Percentiles rank a stretch among this genome's conserved stretches.
Evolutionary conservation across 2,113 vertebrate species (phyloP).

Genomic region (Epinephelus cyanopodus): DNA sequence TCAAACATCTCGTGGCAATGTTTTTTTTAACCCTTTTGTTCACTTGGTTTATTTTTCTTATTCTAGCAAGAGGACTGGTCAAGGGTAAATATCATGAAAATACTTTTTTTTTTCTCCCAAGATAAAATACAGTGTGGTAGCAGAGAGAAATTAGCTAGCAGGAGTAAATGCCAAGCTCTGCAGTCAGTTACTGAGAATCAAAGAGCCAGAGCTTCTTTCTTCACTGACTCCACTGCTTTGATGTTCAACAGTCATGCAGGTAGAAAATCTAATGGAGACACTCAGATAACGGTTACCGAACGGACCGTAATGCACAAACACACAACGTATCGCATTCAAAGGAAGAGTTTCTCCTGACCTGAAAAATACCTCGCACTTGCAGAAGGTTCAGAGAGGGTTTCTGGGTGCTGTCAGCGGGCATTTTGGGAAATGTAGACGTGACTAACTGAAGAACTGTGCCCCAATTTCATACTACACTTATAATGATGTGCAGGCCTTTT

Average conservation of each 20-base stretch:
- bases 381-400: conserved; percentile 36
- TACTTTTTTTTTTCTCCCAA: background rate
- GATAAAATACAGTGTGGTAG: conserved; percentile 20
- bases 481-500: background rate
- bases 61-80: background rate
- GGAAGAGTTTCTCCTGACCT: conserved; percentile 18
- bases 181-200: conserved; percentile 52
- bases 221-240: conserved; percentile 60
- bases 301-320: conserved; percentile 24
- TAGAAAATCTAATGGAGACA: conserved; percentile 47
- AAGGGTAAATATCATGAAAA: conserved; percentile 24
- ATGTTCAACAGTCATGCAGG: conserved; percentile 58
- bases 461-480: background rate
- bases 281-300: conserved; percentile 37
- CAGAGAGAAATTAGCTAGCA: conserved; percentile 31
- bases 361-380: conserved; percentile 29
- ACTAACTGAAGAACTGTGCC: conserved; percentile 7
- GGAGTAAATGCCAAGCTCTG: conserved; percentile 45
- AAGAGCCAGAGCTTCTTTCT: conserved; percentile 44
- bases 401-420: background rate
- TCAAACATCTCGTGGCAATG: conserved; percentile 2
- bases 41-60: conserved; percentile 36
- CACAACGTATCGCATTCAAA: conserved; percentile 29
- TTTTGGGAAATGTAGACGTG: conserved; percentile 18
- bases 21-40: conserved; percentile 21